Evolutionary conservation across 1,140 invertebrate genomes (phyloP).

Genomic region (Augochlora pura): DNA sequence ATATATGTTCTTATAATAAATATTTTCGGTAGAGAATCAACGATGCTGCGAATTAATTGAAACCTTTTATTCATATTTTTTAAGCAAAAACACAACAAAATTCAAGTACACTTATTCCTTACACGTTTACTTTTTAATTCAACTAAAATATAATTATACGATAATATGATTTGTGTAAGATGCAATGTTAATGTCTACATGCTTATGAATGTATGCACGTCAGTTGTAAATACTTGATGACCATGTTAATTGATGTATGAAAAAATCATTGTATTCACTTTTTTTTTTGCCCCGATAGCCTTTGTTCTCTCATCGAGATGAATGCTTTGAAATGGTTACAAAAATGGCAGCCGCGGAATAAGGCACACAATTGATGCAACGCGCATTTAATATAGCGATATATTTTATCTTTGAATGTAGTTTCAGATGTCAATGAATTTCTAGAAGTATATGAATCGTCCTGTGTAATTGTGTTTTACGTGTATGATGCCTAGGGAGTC

Average conservation of each 20-base stretch:
- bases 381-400: slow-evolving; percentile 74
- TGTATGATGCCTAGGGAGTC: slow-evolving; percentile 56
- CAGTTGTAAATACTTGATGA: slow-evolving; percentile 42
- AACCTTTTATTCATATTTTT: slow-evolving; percentile 79
- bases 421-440: slow-evolving; percentile 52
- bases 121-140: slow-evolving; percentile 72
- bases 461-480: slow-evolving; percentile 53
- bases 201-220: slow-evolving; percentile 58
- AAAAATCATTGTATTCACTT: slow-evolving; percentile 48
- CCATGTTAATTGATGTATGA: slow-evolving; percentile 47
- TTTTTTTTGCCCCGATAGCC: slow-evolving; percentile 21
- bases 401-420: slow-evolving; percentile 64
- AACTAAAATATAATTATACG: slow-evolving; percentile 77
- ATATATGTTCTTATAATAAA: not conserved
- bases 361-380: slow-evolving; percentile 80
- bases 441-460: slow-evolving; percentile 50
- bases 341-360: slow-evolving; percentile 80
- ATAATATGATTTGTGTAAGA: slow-evolving; percentile 74
- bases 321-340: slow-evolving; percentile 73
- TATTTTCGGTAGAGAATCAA: not conserved
- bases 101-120: slow-evolving; percentile 79
- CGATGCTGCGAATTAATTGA: slow-evolving; percentile 56
- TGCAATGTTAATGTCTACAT: slow-evolving; percentile 61
- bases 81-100: slow-evolving; percentile 80
- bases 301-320: slow-evolving; percentile 31